These are phyloP conservation scores for Helleia helle DNA, from an alignment of 2,888 invertebrate genomes.

Conservation along the genomic window DNA sequence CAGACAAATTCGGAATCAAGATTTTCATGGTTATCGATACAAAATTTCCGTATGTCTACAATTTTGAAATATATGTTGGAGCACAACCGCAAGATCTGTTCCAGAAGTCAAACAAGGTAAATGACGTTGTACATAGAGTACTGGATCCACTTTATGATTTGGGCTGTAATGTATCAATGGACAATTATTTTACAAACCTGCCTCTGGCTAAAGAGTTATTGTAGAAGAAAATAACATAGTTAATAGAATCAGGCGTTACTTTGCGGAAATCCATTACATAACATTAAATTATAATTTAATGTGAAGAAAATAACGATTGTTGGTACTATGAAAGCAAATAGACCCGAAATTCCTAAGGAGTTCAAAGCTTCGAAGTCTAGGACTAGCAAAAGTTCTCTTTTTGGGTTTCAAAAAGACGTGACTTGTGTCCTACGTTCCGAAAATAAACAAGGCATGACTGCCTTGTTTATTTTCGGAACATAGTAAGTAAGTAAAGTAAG, in stretches of 20 bases:
- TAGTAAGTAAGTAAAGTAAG: too few relatives aligned
- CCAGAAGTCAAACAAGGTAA: slow-evolving; percentile 1
- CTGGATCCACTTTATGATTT: background rate
- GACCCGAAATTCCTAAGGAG: background rate
- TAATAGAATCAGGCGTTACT: too few relatives aligned
- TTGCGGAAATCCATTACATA: too few relatives aligned
- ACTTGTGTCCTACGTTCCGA: background rate
- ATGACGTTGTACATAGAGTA: background rate
- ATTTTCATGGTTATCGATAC: background rate
- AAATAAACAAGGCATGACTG: background rate
- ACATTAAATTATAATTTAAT: too few relatives aligned
- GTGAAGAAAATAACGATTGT: background rate
- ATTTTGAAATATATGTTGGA: background rate
- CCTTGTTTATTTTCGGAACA: too few relatives aligned
- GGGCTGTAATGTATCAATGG: background rate
- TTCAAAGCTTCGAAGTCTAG: background rate
- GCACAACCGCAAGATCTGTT: slow-evolving; percentile 2
- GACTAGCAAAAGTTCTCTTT: background rate
- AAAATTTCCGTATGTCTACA: background rate
- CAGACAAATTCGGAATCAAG: too few relatives aligned
- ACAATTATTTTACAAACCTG: slow-evolving; percentile 1
- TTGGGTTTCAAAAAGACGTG: background rate
- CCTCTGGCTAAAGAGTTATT: background rate
- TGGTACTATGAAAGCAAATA: background rate
- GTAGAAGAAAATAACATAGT: too few relatives aligned